Evolutionary conservation across 2,888 invertebrate genomes (phyloP).

Genomic region (Epirrita christyi): DNA sequence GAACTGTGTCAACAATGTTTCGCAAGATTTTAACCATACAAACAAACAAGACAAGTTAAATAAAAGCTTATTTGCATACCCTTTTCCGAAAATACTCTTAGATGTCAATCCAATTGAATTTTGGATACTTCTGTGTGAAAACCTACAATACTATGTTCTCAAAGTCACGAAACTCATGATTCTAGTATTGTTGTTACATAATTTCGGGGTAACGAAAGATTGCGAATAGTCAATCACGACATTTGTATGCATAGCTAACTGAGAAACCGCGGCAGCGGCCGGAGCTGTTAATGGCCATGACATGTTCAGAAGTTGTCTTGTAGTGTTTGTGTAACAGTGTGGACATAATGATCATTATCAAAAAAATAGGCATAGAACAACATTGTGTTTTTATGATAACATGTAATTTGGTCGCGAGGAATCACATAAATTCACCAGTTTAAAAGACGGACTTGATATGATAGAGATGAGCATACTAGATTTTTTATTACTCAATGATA

Average conservation of each 20-base stretch:
- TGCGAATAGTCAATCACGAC: conserved; percentile 5
- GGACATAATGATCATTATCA: neutral
- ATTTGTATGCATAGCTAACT: conserved; percentile 7
- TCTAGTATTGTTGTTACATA: neutral
- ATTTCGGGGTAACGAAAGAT: conserved; percentile 4
- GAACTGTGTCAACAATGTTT: too few species aligned
- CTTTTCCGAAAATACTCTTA: too few species aligned
- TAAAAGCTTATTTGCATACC: too few species aligned
- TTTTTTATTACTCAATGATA: neutral
- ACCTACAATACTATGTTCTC: too few species aligned
- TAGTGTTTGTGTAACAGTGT: conserved; percentile 2
- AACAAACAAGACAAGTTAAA: too few species aligned
- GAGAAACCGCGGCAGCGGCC: neutral
- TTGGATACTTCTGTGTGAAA: neutral
- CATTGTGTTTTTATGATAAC: neutral
- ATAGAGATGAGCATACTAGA: neutral
- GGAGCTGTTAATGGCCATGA: conserved; percentile 9
- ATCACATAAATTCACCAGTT: too few species aligned
- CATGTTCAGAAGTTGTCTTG: conserved; percentile 5
- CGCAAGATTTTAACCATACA: too few species aligned
- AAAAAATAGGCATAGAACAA: neutral
- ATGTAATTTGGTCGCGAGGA: too few species aligned
- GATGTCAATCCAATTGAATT: too few species aligned
- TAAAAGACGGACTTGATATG: too few species aligned
- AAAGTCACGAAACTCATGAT: neutral